Conservation (phyloP, 1,140 invertebrate genomes). For the Dendroctonus valens region DNA sequence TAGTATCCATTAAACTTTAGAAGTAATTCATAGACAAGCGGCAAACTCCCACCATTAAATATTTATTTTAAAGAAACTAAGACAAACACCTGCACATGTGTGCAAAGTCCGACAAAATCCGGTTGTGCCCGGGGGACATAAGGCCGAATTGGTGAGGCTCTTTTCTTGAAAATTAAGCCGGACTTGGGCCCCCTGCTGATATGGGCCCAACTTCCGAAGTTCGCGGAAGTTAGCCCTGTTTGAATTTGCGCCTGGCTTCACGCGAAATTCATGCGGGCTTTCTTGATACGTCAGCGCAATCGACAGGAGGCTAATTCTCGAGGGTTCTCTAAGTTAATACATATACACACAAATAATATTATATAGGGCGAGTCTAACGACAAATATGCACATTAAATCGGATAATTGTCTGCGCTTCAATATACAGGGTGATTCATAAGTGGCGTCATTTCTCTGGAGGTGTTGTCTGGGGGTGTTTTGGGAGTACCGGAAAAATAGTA, state of each 20-base stretch:
- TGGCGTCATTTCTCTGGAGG: too few relatives aligned
- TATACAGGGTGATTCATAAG: too few relatives aligned
- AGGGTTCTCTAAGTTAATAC: too few relatives aligned
- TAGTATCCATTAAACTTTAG: too few relatives aligned
- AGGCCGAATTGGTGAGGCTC: slow-evolving; percentile 17
- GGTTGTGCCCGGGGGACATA: slow-evolving; percentile 9
- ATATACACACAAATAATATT: too few relatives aligned
- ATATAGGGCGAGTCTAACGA: too few relatives aligned
- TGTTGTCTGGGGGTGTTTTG: too few relatives aligned
- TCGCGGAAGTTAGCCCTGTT: slow-evolving; percentile 44
- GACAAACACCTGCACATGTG: slow-evolving; percentile 7
- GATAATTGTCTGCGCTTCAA: too few relatives aligned
- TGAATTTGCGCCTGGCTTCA: slow-evolving; percentile 47
- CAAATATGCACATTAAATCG: too few relatives aligned
- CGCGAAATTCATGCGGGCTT: slow-evolving; percentile 44
- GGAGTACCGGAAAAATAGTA: too few relatives aligned
- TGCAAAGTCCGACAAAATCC: slow-evolving; percentile 4
- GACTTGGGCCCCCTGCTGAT: slow-evolving; percentile 44
- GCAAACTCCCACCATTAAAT: not conserved
- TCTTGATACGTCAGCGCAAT: slow-evolving; percentile 1
- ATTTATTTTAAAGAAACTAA: slow-evolving; percentile 3
- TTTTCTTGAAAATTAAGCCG: slow-evolving; percentile 38
- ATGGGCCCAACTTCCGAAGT: slow-evolving; percentile 41
- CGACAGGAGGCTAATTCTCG: too few relatives aligned
- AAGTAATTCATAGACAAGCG: too few relatives aligned